These are phyloP conservation scores for Haemorhous mexicanus DNA, from an alignment of 2,113 vertebrate genomes.

Conservation along the genomic window DNA sequence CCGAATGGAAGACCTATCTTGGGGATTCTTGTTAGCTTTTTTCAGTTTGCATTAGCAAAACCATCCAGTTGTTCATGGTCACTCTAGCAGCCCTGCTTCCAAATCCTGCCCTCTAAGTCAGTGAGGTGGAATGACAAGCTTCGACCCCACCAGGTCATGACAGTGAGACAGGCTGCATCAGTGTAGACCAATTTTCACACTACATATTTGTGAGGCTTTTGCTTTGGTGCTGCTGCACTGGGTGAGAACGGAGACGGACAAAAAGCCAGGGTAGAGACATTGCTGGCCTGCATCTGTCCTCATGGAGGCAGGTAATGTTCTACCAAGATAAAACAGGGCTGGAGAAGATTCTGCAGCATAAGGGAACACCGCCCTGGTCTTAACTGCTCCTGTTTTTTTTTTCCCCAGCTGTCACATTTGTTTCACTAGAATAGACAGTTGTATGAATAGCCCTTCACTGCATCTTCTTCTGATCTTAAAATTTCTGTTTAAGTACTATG, in stretches of 20 bases:
- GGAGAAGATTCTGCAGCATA: background rate
- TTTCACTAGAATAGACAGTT: background rate
- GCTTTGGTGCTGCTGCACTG: background rate
- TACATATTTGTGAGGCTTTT: fast-evolving
- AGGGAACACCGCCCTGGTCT: background rate
- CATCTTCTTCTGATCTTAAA: background rate
- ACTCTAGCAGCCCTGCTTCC: background rate
- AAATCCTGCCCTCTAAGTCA: background rate
- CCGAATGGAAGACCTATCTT: fast-evolving
- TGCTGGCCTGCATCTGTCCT: background rate
- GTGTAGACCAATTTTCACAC: background rate
- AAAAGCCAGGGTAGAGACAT: background rate
- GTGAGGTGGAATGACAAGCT: background rate
- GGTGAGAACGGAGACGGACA: background rate
- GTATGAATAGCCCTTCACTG: background rate
- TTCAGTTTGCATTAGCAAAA: background rate
- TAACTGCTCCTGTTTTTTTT: background rate
- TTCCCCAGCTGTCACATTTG: background rate
- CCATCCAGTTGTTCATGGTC: fast-evolving
- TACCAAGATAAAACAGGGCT: background rate
- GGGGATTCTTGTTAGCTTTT: background rate
- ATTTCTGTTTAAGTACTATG: background rate
- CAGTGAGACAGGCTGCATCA: fast-evolving
- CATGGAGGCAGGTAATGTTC: background rate
- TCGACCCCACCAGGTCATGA: fast-evolving